Evolutionary conservation across 64 coral and sea anemone genomes (phyloP), one percentile per base, ranked within the genome.

Genomic region (Montipora cactus): DNA sequence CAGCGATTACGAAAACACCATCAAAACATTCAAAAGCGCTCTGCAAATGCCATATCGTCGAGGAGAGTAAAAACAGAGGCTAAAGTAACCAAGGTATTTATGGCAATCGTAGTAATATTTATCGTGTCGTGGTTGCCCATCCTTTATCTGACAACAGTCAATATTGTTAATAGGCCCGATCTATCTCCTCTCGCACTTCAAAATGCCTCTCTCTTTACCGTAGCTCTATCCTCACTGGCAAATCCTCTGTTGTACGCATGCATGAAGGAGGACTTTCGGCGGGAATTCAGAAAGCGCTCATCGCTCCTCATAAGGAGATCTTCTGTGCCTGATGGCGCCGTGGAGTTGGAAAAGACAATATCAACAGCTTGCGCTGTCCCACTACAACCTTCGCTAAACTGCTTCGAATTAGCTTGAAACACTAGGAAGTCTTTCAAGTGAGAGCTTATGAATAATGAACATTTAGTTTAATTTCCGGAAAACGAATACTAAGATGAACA

Each of bases 231-330:
- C 0, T 86, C 82, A 4, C 49, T 86, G 46, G 82, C 64, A 48
- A 86, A 86, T 70, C 82, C 82, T 49, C 71, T 86, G 46, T n/a
- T 86, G 62, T 86, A 86, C 45, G 82, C 82, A 12, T 86, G 68
- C 66, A 71, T 86, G 46, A 86, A 86, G 18, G 62, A 86, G 7
- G 82, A 86, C 8, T 71, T 86, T 70, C 82, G 62, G 45, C 62
- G 64, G 18, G 62, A 86, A 71, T 86, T 86, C 11, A 49, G 44
- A 4, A 85, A 21, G 49, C 13, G 61, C 5, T 50, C 82, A 50
- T 69, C 62, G 45, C 62, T 44, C 4, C 64, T 45, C 14, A 71
- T 37, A 71, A 71, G 64, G 82, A 64, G 59, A 84, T 13, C 44
- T 49, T 70, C 16, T 21, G 14, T 22, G 7, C 68, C 82, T 23